Percentiles rank a stretch among this genome's conserved stretches.
Conservation (phyloP, 2,797 vertebrate genomes). For the Helarctos malayanus region DNA sequence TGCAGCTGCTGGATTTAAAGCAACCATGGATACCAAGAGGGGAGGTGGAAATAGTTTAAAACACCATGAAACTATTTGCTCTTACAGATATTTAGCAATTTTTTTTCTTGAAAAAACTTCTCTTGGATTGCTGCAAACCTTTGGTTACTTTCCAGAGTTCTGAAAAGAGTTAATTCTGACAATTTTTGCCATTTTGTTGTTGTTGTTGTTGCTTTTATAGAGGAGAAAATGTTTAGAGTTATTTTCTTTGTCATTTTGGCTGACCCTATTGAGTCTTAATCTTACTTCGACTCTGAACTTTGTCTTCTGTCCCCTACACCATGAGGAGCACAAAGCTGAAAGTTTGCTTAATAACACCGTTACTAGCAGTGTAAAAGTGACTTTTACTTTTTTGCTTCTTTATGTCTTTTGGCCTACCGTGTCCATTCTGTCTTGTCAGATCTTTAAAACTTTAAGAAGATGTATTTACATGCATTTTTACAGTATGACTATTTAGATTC, state of each 20-base stretch:
- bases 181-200: neutral
- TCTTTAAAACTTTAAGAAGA: slow-evolving; percentile 8
- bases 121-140: neutral
- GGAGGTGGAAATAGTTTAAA: neutral
- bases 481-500: neutral
- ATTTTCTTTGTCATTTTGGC: neutral
- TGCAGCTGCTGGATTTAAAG: neutral
- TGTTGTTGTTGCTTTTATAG: neutral
- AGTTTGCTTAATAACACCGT: neutral
- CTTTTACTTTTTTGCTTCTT: neutral
- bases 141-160: neutral
- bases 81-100: neutral
- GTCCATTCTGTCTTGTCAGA: neutral
- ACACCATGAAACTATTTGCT: neutral
- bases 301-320: neutral
- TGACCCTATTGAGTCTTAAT: neutral
- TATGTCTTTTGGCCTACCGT: neutral
- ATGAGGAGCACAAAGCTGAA: neutral
- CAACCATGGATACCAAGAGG: neutral
- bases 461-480: neutral
- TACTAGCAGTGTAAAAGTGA: neutral
- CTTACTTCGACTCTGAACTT: neutral
- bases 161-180: neutral
- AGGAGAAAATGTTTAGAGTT: neutral
- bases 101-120: neutral